These are phyloP conservation scores for Selenia dentaria DNA, from an alignment of 2,888 invertebrate species.

Conservation along the genomic window DNA sequence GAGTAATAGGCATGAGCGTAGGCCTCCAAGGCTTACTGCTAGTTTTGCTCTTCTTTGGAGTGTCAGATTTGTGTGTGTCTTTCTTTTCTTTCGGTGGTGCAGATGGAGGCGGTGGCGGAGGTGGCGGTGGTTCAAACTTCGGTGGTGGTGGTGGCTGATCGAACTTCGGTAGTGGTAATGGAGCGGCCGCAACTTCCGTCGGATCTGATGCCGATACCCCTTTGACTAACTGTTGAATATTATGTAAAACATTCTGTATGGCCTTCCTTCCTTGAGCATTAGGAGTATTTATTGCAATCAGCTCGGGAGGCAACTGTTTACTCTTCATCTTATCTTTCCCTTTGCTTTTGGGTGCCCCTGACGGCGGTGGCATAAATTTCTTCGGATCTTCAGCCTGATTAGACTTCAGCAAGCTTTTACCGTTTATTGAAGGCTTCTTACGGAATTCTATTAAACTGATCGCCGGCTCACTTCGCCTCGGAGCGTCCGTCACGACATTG, in stretches of 20 bases:
- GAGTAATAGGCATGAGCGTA: conserved; percentile 87
- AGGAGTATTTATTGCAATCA: conserved; percentile 84
- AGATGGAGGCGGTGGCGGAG: conserved; percentile 21
- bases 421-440: conserved; percentile 69
- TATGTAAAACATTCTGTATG: conserved; percentile 76
- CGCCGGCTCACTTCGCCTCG: conserved; percentile 55
- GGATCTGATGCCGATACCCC: conserved; percentile 75
- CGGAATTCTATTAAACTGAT: conserved; percentile 74
- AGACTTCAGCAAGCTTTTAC: conserved; percentile 73
- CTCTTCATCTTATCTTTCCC: conserved; percentile 60
- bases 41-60: conserved; percentile 71
- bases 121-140: background rate
- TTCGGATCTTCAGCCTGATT: conserved; percentile 64
- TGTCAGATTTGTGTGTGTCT: conserved; percentile 49
- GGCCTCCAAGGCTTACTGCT: conserved; percentile 89
- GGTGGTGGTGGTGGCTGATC: conserved; percentile 43
- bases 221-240: conserved; percentile 78
- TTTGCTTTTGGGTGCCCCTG: conserved; percentile 54
- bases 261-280: conserved; percentile 71
- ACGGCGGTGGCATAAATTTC: conserved; percentile 67
- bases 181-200: conserved; percentile 71
- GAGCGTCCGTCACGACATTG: conserved; percentile 72
- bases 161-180: conserved; percentile 44
- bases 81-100: conserved; percentile 58
- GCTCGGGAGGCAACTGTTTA: conserved; percentile 80